phyloP scores from a whole-genome alignment of 2,113 vertebrate genomes.

The Siniperca knerii region DNA sequence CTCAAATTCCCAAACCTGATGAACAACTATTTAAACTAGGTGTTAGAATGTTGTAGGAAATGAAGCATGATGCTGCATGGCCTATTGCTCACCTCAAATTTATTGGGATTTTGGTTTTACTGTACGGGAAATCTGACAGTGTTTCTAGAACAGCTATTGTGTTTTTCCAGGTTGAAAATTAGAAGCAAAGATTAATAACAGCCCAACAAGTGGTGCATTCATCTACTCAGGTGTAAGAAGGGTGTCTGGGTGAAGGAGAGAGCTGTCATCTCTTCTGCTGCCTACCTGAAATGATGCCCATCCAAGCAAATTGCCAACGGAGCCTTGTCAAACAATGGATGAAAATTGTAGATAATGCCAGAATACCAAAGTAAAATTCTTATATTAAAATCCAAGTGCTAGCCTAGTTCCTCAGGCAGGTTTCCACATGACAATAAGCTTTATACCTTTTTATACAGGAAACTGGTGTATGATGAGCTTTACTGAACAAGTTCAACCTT shows the following conservation, averaged over 20 bases:
- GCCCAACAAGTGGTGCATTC: neutral
- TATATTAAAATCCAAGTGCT: neutral
- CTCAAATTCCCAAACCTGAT: neutral
- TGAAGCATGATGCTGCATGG: neutral
- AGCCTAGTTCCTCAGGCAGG: neutral
- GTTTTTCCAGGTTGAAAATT: neutral
- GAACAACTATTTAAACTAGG: neutral
- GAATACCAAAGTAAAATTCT: neutral
- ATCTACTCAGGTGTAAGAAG: neutral
- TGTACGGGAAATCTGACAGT: neutral
- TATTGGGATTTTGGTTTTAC: neutral
- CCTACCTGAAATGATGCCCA: neutral
- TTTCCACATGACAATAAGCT: neutral
- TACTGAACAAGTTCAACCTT: neutral
- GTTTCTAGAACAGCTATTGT: neutral
- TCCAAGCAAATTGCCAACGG: neutral
- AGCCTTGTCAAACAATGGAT: neutral
- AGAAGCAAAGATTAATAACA: slow-evolving; percentile 11
- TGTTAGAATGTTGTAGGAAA: neutral
- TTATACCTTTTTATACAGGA: neutral
- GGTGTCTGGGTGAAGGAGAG: neutral
- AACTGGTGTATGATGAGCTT: neutral
- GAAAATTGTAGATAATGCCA: neutral
- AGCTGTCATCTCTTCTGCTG: slow-evolving; percentile 1
- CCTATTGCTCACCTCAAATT: neutral